Evolutionary conservation across 1,140 invertebrate species (phyloP).

Genomic region (Scaptodrosophila lebanonensis): DNA sequence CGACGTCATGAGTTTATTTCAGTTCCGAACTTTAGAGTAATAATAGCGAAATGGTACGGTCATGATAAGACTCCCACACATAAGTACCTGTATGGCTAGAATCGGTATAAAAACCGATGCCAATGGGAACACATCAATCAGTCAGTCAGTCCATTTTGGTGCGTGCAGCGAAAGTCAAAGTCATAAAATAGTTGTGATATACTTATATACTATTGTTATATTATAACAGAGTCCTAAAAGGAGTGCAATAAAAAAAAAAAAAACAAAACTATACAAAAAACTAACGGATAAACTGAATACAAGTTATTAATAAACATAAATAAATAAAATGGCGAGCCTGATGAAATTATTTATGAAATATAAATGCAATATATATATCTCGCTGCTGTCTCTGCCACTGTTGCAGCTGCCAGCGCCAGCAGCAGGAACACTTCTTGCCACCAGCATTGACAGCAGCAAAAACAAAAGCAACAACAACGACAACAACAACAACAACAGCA

Average conservation of each 20-base stretch:
- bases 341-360: conserved; percentile 74
- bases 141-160: conserved; percentile 57
- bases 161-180: no score
- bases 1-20: conserved; percentile 34
- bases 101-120: conserved; percentile 62
- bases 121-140: conserved; percentile 57
- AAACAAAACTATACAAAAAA: conserved; percentile 25
- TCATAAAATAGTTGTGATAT: no score
- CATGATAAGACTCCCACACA: no score
- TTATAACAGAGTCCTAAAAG: background rate
- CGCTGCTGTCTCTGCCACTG: conserved; percentile 15
- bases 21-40: conserved; percentile 1
- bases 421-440: conserved; percentile 2
- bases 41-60: no score
- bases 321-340: conserved; percentile 30
- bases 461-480: conserved; percentile 27
- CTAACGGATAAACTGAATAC: conserved; percentile 29
- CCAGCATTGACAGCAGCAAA: conserved; percentile 11
- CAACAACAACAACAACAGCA: conserved; percentile 3
- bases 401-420: conserved; percentile 6
- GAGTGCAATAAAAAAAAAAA: conserved; percentile 7
- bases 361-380: conserved; percentile 35
- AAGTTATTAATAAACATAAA: conserved; percentile 25
- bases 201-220: conserved; percentile 40
- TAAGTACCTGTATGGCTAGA: no score